phyloP scores from a whole-genome alignment of 2,888 invertebrate species.

The Odiellus spinosus region DNA sequence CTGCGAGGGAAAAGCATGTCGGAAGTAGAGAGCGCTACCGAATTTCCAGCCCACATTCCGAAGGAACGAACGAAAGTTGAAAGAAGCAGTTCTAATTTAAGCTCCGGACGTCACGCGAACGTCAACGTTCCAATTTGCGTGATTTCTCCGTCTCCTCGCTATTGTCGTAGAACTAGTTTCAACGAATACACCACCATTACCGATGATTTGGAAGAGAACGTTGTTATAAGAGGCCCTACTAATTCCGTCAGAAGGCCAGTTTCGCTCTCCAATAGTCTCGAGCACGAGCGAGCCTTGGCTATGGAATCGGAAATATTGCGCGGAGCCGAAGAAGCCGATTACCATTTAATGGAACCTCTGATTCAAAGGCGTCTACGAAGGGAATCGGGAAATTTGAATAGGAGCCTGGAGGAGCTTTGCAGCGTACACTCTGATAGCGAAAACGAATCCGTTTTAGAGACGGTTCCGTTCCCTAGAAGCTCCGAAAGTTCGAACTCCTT shows the following conservation, averaged over 20 bases:
- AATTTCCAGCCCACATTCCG: too few species aligned
- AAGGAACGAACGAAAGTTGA: too few species aligned
- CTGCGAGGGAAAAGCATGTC: too few species aligned
- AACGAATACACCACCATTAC: constrained; percentile 83
- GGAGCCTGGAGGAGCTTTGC: constrained; percentile 25
- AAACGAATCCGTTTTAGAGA: too few species aligned
- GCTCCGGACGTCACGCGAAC: too few species aligned
- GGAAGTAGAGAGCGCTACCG: too few species aligned
- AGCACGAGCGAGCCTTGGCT: constrained; percentile 38
- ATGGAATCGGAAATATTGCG: constrained; percentile 72
- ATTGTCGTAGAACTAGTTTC: constrained; percentile 44
- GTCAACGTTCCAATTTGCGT: constrained; percentile 33
- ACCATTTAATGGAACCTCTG: constrained; percentile 73
- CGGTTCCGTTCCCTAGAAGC: too few species aligned
- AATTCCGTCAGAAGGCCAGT: not conserved
- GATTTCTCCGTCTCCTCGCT: constrained; percentile 37
- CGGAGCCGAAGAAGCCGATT: constrained; percentile 81
- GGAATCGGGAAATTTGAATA: constrained; percentile 28
- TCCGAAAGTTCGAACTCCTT: too few species aligned
- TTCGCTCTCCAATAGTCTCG: not conserved
- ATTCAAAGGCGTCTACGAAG: constrained; percentile 52
- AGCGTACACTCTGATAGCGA: constrained; percentile 15
- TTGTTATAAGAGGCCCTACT: not conserved
- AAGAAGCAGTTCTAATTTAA: too few species aligned
- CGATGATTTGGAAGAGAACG: constrained; percentile 61